A percentile compares a stretch with the other conserved stretches of the same genome.
Conservation (phyloP, 2,888 invertebrate species). For the Teinopalpus imperialis region DNA sequence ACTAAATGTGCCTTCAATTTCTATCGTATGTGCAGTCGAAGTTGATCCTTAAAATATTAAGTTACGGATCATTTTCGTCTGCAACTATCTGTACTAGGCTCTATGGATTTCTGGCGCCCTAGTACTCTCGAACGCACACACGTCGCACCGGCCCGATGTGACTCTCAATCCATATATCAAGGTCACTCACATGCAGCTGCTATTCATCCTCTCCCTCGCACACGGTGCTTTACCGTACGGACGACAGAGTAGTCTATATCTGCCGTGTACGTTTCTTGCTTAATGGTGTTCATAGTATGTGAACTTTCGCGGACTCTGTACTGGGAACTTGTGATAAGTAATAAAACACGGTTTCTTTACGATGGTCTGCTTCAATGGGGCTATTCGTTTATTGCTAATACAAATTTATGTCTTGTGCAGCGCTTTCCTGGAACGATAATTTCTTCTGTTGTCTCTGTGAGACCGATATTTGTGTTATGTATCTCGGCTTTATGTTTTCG, state of each 20-base stretch:
- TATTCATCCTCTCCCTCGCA: conserved; percentile 47
- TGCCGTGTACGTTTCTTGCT: conserved; percentile 30
- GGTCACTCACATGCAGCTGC: conserved; percentile 63
- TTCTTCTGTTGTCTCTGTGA: conserved; percentile 15
- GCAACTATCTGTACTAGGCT: not conserved
- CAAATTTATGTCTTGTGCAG: conserved; percentile 21
- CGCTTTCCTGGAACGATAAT: conserved; percentile 22
- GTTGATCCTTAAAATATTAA: not conserved
- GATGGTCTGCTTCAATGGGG: conserved; percentile 23
- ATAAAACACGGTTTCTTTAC: conserved; percentile 28
- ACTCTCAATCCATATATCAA: conserved; percentile 66
- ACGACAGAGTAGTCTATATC: conserved; percentile 45
- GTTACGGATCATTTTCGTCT: not conserved
- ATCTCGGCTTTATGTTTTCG: conserved; percentile 16
- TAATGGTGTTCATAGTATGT: conserved; percentile 52
- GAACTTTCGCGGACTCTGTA: conserved; percentile 61
- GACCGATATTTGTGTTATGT: conserved; percentile 16
- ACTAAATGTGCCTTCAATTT: not conserved
- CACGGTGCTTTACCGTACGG: conserved; percentile 33
- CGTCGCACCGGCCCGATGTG: conserved; percentile 51
- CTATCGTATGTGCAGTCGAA: not conserved
- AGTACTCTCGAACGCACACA: conserved; percentile 66
- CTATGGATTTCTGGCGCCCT: conserved; percentile 54
- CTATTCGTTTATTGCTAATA: conserved; percentile 25
- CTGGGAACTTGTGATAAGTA: conserved; percentile 30